Base-by-base conservation (phyloP, 2,113 vertebrate species). In the Manacus vitellinus region DNA sequence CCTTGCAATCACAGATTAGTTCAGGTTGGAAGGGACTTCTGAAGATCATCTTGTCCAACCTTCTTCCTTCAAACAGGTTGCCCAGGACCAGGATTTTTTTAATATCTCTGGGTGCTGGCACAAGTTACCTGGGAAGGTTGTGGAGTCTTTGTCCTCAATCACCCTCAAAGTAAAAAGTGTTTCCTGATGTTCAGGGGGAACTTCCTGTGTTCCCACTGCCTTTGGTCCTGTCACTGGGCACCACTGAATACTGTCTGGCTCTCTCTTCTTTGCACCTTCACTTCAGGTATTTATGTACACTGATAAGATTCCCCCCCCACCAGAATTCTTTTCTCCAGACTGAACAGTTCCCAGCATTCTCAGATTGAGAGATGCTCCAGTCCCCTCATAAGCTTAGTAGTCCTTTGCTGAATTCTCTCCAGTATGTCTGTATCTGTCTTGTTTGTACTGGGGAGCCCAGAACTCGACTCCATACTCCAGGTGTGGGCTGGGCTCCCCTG, bases 191-290 rank as follows among this genome's bases (percentile, higher is more conserved):
- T 78, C 14, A 46, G 21, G 19, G 19, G 24, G 9, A 74, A n/a
- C 3, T 5, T 54, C n/a, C 25, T 24, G 6, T 20, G 14, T 12
- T 44, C 12, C 15, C 56, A 14, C 1, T 72, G 72, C 21, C 52
- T 46, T n/a, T 10, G 2, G 41, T 67, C 37, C 19, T 8, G 4
- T 23, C 47, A 24, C 8, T 23, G 65, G 30, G 6, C 49, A 77
- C 33, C 56, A 43, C 3, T 22, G 61, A 71, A 41, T 3, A 52
- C 22, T 8, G 8, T 4, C 3, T 58, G 22, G 17, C 7, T 82
- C 56, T 0, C 0, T 71, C 16, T 11, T 12, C 56, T 80, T 44
- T 47, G 35, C 35, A 52, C 9, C 15, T 10, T 68, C 21, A 13
- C 35, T 63, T 47, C 14, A 46, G 8, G 13, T 20, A 24, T n/a